These are phyloP conservation scores for Tetragonula carbonaria DNA, from an alignment of 2,888 invertebrate species.

Conservation along the genomic window DNA sequence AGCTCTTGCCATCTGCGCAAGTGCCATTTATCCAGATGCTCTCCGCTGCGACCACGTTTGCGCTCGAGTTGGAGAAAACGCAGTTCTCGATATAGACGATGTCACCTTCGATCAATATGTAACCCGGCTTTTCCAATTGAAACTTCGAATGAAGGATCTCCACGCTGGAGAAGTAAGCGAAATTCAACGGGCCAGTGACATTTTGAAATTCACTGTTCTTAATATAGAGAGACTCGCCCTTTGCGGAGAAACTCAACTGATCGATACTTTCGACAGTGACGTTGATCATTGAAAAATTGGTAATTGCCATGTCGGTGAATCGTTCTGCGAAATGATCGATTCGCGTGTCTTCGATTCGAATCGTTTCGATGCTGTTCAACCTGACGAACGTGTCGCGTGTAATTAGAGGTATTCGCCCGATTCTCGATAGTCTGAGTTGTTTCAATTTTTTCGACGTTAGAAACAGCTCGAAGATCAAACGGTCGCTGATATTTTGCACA, in stretches of 20 bases:
- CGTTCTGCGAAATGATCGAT: conserved; percentile 73
- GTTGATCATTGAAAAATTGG: conserved; percentile 68
- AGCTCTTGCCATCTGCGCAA: conserved; percentile 78
- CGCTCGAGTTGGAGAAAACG: conserved; percentile 73
- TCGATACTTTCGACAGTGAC: conserved; percentile 70
- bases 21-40: conserved; percentile 65
- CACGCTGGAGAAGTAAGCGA: conserved; percentile 69
- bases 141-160: conserved; percentile 72
- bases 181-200: conserved; percentile 68
- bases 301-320: conserved; percentile 65
- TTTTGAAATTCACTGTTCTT: conserved; percentile 66
- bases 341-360: conserved; percentile 68
- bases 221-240: conserved; percentile 66
- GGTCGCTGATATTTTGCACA: conserved; percentile 72
- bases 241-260: conserved; percentile 68
- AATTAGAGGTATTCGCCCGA: conserved; percentile 69
- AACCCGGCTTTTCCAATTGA: conserved; percentile 68
- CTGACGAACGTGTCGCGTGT: conserved; percentile 65
- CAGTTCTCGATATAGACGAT: conserved; percentile 65
- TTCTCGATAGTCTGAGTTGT: conserved; percentile 64
- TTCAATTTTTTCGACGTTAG: conserved; percentile 59
- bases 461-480: conserved; percentile 66
- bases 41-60: conserved; percentile 69
- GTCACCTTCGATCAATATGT: conserved; percentile 69
- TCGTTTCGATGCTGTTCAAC: conserved; percentile 60